Conservation (phyloP, 2,113 vertebrate genomes). For the Vireo altiloquus region DNA sequence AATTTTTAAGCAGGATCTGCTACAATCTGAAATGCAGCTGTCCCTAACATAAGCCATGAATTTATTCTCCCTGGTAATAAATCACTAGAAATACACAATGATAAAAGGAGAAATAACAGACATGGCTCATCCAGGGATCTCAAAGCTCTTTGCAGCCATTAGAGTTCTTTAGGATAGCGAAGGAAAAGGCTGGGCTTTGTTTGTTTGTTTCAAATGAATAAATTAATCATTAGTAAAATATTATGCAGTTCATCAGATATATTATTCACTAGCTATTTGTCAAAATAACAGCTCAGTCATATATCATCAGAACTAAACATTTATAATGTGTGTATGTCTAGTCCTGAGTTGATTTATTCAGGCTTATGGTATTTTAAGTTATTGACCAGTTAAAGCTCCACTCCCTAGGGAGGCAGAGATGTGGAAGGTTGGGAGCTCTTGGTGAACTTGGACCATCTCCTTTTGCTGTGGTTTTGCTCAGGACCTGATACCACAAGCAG, state of each 20-base stretch:
- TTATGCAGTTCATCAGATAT: constrained; percentile 58
- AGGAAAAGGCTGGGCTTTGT: constrained; percentile 24
- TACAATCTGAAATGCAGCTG: neutral
- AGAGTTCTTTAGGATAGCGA: neutral
- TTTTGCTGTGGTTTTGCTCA: neutral
- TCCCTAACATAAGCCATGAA: neutral
- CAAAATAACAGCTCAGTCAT: constrained; percentile 46
- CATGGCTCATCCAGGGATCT: neutral
- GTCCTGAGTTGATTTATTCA: constrained; percentile 25
- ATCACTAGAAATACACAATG: neutral
- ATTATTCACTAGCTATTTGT: constrained; percentile 61
- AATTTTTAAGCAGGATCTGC: neutral
- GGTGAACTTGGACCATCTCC: neutral
- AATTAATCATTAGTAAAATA: constrained; percentile 67
- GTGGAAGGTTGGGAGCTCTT: neutral
- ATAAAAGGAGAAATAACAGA: neutral
- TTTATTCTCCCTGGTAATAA: neutral
- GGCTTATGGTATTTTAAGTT: neutral
- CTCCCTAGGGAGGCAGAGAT: neutral
- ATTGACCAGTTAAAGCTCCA: neutral
- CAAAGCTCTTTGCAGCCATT: neutral
- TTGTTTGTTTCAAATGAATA: constrained; percentile 50
- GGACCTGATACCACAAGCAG: neutral
- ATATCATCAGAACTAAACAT: constrained; percentile 44
- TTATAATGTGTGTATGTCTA: constrained; percentile 31